Conservation (phyloP, 2,113 vertebrate genomes). For the Leucopternis melanops region DNA sequence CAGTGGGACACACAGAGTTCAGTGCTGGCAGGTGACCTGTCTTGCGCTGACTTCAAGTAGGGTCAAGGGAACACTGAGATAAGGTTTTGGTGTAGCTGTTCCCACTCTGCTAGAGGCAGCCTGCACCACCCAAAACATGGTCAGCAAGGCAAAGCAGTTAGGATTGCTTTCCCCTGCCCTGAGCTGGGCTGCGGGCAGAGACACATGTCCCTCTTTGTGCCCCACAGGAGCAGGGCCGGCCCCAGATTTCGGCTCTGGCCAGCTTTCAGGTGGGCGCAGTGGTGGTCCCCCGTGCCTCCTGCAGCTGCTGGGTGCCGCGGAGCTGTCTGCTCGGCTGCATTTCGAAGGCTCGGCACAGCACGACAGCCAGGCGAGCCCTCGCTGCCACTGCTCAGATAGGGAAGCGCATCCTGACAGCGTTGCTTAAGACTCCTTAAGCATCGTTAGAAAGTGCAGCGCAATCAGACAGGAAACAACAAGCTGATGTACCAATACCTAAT, state of each 20-base stretch:
- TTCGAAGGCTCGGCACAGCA: accelerated
- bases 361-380: background rate
- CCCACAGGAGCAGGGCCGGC: accelerated
- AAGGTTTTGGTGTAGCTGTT: background rate
- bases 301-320: accelerated
- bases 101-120: background rate
- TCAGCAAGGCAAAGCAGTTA: background rate
- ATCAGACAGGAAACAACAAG: background rate
- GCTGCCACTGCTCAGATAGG: background rate
- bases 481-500: background rate
- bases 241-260: background rate
- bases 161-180: background rate
- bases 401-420: background rate
- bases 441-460: background rate
- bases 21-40: background rate
- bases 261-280: accelerated
- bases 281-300: background rate
- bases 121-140: background rate
- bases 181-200: background rate
- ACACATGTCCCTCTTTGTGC: accelerated
- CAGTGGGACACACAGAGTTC: background rate
- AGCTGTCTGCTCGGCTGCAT: background rate
- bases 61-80: background rate
- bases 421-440: background rate
- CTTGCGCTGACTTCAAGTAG: background rate